Evolutionary conservation across 2,797 vertebrate species (phyloP).

Genomic region (Brotula barbata): DNA sequence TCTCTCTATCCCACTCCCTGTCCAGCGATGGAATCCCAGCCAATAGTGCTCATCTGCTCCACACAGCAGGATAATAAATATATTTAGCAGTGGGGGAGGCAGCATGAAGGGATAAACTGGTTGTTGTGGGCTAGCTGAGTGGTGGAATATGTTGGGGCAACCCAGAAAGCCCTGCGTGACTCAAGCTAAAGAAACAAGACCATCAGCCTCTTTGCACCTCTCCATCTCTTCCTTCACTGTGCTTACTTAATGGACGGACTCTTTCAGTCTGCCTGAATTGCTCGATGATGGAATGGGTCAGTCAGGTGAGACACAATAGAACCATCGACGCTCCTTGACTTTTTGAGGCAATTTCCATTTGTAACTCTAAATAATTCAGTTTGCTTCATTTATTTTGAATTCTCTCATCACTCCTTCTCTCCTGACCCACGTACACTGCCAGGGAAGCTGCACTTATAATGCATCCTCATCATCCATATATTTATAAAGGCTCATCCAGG

Average conservation of each 20-base stretch:
- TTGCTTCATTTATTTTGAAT: conserved; percentile 78
- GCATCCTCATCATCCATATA: conserved; percentile 72
- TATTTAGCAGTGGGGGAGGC: conserved; percentile 52
- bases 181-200: conserved; percentile 41
- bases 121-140: conserved; percentile 26
- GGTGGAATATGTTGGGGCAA: conserved; percentile 49
- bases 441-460: conserved; percentile 61
- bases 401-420: conserved; percentile 61
- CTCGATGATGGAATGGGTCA: conserved; percentile 33
- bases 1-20: conserved; percentile 33
- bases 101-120: conserved; percentile 38
- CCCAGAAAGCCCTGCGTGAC: conserved; percentile 46
- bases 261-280: conserved; percentile 30
- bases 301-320: conserved; percentile 31
- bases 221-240: conserved; percentile 19
- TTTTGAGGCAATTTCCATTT: conserved; percentile 68
- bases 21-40: conserved; percentile 66
- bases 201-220: conserved; percentile 56
- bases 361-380: conserved; percentile 80
- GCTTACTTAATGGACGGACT: conserved; percentile 38
- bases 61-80: conserved; percentile 69
- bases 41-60: conserved; percentile 65
- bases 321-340: conserved; percentile 28
- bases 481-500: conserved; percentile 73
- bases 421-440: conserved; percentile 51